A percentile compares a stretch with the other conserved stretches of the same genome.
Conservation (phyloP, 1,140 invertebrate species). For the Tetranychus cinnabarinus region DNA sequence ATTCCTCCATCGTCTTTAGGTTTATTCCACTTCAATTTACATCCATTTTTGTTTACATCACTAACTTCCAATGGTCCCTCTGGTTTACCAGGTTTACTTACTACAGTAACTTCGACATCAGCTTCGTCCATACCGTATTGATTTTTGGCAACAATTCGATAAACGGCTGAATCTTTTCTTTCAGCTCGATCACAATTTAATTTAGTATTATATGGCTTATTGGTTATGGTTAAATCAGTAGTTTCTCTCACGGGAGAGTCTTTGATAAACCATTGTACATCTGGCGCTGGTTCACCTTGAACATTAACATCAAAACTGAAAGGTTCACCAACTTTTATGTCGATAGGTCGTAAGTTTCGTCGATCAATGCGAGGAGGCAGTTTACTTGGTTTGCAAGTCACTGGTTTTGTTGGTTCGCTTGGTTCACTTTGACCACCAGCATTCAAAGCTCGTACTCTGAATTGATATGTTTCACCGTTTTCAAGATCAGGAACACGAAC, state of each 20-base stretch:
- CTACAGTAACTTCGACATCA: constrained; percentile 33
- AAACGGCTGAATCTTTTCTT: constrained; percentile 24
- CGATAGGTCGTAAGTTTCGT: constrained; percentile 31
- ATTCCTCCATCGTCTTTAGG: constrained; percentile 69
- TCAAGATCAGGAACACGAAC: constrained; percentile 66
- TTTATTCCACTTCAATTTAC: constrained; percentile 22
- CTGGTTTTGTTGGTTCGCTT: constrained; percentile 56
- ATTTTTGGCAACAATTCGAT: constrained; percentile 25
- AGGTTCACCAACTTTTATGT: constrained; percentile 51
- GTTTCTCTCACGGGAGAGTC: constrained; percentile 22
- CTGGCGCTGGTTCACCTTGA: constrained; percentile 64
- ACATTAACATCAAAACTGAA: constrained; percentile 74
- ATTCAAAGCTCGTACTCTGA: constrained; percentile 69
- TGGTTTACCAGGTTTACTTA: constrained; percentile 59
- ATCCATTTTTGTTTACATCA: constrained; percentile 61
- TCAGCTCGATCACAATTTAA: constrained; percentile 33
- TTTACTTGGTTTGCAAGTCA: constrained; percentile 88
- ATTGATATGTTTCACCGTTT: constrained; percentile 72
- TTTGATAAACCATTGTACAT: constrained; percentile 59
- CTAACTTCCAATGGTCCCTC: constrained; percentile 67
- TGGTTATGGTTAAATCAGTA: constrained; percentile 29
- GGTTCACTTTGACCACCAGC: constrained; percentile 81
- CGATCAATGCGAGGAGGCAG: constrained; percentile 81
- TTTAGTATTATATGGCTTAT: constrained; percentile 70
- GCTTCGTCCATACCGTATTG: constrained; percentile 26